Evolutionary conservation across 2,888 invertebrate species (phyloP), one percentile per base, ranked within the genome.

Genomic region (Pseudococcus longispinus): DNA sequence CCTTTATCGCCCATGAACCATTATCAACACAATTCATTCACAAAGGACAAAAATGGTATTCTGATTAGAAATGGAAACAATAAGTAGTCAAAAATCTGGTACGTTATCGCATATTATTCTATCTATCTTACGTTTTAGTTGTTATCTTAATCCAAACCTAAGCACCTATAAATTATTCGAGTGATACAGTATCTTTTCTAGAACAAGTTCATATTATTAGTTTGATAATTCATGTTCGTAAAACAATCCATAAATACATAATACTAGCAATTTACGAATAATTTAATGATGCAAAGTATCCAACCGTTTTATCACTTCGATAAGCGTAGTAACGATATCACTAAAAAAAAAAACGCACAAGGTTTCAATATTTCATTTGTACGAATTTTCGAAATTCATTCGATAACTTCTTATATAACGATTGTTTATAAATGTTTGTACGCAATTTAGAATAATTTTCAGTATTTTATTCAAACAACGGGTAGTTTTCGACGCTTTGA

Each of bases 21-120:
- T 80, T 42, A 80, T 80, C 77, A 80, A 42, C 18, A 1, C 8
- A 70, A 2, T 70, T 70, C 29, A 70, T 70, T 70, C 29, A 70
- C 70, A 9, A 29, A 29, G 70, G 70, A 70, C 18, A 70, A 70
- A 5, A 29, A 70, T 70, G 70, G 20, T 70, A 29, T 70, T 29
- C 15, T 70, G 29, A 70, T 70, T 29, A 26, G 15, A 70, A 70
- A 70, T 70, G 70, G 70, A 70, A 32, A 70, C 70, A 15, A 18
- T 70, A 70, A 70, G 18, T 70, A 70, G 18, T 70, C 70, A 70
- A 70, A 70, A 29, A 70, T 70, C 70, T 29, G 70, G 70, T 70
- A 70, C 18, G 70, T 70, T 70, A 70, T 70, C 70, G 20, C 65
- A 23, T 32, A 32, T 18, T 70, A 8, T 70, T 18, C 32, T 32